Evolutionary conservation across 1,140 invertebrate species (phyloP).

Genomic region (Globodera ellingtonae): DNA sequence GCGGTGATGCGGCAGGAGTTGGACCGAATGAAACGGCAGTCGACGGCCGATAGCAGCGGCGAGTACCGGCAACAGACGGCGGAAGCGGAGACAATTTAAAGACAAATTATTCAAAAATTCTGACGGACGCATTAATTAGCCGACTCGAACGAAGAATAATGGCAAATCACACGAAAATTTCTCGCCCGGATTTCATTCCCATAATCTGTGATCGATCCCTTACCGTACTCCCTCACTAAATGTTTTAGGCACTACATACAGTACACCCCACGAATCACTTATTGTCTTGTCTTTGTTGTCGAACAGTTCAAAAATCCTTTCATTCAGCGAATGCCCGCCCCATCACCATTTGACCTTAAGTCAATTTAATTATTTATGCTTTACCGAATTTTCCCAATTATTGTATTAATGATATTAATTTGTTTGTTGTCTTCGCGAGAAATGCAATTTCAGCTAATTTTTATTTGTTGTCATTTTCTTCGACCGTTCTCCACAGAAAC

Average conservation of each 20-base stretch:
- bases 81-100: constrained; percentile 2
- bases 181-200: no score
- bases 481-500: no score
- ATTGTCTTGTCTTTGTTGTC: no score
- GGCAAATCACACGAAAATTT: no score
- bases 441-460: no score
- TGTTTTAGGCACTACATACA: no score
- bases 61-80: background rate
- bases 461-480: no score
- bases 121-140: background rate
- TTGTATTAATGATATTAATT: no score
- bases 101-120: background rate
- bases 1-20: constrained; percentile 23
- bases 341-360: background rate
- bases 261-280: background rate
- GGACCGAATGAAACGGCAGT: constrained; percentile 8
- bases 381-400: background rate
- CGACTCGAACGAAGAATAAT: no score
- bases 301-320: background rate
- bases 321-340: background rate
- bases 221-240: background rate
- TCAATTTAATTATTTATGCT: background rate
- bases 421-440: no score
- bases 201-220: background rate
- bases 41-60: background rate